phyloP scores from a whole-genome alignment of 2,113 vertebrate genomes.

The Hystrix cristata region DNA sequence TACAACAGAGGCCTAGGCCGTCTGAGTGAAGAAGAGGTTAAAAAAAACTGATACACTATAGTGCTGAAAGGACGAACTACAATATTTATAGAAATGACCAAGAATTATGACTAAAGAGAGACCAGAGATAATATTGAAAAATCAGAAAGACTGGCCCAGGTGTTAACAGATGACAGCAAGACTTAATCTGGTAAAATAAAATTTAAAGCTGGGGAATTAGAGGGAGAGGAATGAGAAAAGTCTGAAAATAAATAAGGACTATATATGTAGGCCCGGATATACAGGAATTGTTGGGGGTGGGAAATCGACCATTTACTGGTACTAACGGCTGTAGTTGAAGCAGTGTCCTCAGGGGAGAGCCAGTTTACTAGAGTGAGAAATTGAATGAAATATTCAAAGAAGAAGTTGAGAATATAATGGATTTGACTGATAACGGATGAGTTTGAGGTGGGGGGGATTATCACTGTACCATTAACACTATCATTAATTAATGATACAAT shows the following conservation, averaged over 20 bases:
- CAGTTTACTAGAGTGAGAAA: neutral
- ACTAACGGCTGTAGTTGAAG: neutral
- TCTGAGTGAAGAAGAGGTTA: neutral
- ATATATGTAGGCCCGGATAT: neutral
- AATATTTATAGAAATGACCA: conserved; percentile 5
- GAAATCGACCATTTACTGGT: neutral
- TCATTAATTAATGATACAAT: neutral
- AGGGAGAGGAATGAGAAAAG: neutral
- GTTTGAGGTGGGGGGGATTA: neutral
- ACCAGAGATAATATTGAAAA: neutral
- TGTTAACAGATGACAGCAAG: neutral
- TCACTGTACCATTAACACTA: neutral
- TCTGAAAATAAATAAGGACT: neutral
- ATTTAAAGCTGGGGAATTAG: neutral
- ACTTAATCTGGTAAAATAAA: neutral
- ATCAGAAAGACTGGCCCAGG: neutral
- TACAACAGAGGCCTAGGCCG: neutral
- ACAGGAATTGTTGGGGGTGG: neutral
- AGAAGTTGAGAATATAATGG: neutral
- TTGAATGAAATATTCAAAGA: neutral
- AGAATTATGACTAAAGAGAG: conserved; percentile 25
- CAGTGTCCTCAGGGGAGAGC: neutral
- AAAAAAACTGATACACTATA: neutral
- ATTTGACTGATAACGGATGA: neutral
- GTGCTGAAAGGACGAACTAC: neutral